Conservation (phyloP, 2,113 vertebrate genomes). For the Entelurus aequoreus region DNA sequence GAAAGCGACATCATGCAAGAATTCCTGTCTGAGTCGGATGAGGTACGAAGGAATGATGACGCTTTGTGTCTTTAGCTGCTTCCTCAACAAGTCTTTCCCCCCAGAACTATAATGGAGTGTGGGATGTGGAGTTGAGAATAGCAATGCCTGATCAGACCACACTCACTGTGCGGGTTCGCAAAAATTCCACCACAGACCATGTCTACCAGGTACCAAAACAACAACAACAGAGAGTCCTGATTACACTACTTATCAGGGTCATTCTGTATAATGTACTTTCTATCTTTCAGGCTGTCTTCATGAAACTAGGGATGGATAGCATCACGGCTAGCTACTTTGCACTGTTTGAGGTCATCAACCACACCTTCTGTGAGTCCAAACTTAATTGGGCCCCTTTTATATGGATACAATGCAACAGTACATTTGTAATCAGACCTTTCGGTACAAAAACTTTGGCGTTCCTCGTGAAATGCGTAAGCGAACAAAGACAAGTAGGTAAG, state of each 20-base stretch:
- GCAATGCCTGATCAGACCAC: slow-evolving; percentile 85
- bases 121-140: slow-evolving; percentile 90
- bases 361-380: slow-evolving; percentile 85
- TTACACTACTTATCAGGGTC: neutral
- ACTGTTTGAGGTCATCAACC: slow-evolving; percentile 94
- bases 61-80: neutral
- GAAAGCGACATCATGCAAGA: slow-evolving; percentile 98
- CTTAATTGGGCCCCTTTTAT: neutral
- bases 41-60: slow-evolving; percentile 68
- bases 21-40: slow-evolving; percentile 93
- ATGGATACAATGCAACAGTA: neutral
- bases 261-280: neutral
- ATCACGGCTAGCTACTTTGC: slow-evolving; percentile 91
- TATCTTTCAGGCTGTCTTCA: slow-evolving; percentile 77
- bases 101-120: slow-evolving; percentile 91
- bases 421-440: neutral
- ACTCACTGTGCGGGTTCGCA: slow-evolving; percentile 85
- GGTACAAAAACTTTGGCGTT: too few species aligned
- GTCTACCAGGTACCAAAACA: slow-evolving; percentile 84
- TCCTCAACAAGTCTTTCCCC: slow-evolving; percentile 18
- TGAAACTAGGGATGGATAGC: slow-evolving; percentile 88
- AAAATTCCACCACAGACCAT: slow-evolving; percentile 96
- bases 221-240: slow-evolving; percentile 5
- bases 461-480: too few species aligned
- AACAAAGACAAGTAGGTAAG: too few species aligned